phyloP scores from a whole-genome alignment of 2,113 vertebrate genomes.

The Corvus hawaiiensis region DNA sequence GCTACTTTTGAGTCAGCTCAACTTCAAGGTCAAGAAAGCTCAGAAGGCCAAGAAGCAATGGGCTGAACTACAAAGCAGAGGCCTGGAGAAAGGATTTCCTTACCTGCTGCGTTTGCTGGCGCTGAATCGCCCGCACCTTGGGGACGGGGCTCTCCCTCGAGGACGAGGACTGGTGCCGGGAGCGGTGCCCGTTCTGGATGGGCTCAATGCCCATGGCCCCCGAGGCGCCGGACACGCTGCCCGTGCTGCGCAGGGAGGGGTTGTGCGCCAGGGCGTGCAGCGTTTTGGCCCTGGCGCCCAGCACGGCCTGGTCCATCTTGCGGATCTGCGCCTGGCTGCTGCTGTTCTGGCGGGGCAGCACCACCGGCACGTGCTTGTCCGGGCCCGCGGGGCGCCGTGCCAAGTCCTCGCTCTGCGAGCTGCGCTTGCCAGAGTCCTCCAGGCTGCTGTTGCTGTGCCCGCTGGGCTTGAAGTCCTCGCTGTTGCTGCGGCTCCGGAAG shows the following conservation, averaged over 20 bases:
- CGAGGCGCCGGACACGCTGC: constrained; percentile 71
- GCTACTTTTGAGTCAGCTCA: background rate
- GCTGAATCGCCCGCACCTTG: constrained; percentile 73
- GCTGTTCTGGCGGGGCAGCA: constrained; percentile 83
- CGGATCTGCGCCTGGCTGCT: constrained; percentile 85
- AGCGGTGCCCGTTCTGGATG: constrained; percentile 67
- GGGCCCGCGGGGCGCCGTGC: constrained; percentile 59
- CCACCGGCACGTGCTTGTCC: constrained; percentile 74
- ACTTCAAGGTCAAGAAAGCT: background rate
- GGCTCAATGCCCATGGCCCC: constrained; percentile 68
- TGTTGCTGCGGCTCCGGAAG: constrained; percentile 85
- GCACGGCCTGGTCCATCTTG: constrained; percentile 81
- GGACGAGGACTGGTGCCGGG: constrained; percentile 78
- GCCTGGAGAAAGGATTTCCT: background rate
- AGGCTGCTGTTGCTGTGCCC: constrained; percentile 86
- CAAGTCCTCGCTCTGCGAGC: constrained; percentile 80
- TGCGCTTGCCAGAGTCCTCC: constrained; percentile 81
- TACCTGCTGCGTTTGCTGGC: constrained; percentile 79
- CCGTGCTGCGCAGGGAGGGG: constrained; percentile 81
- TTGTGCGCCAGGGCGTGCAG: constrained; percentile 77
- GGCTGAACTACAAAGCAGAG: background rate
- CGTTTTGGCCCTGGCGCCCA: constrained; percentile 74
- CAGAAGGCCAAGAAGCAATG: background rate
- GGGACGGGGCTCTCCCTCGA: constrained; percentile 82
- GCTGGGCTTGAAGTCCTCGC: constrained; percentile 81